Conservation (phyloP, 2,113 vertebrate species). For the Acanthochromis polyacanthus region DNA sequence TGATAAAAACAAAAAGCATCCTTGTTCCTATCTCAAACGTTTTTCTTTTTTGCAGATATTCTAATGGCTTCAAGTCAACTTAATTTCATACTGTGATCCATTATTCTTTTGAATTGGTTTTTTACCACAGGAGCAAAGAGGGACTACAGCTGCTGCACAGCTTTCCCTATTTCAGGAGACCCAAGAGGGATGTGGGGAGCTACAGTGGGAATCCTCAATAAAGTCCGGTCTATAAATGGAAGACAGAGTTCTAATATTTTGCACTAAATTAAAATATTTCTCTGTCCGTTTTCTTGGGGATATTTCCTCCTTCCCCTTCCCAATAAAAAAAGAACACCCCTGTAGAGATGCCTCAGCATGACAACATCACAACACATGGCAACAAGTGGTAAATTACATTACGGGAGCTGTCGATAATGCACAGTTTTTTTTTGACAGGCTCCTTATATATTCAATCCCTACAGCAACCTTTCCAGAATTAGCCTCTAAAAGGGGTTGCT, state of each 20-base stretch:
- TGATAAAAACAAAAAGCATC: slow-evolving; percentile 2
- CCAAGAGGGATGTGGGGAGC: slow-evolving; percentile 14
- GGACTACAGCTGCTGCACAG: slow-evolving; percentile 33
- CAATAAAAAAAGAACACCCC: slow-evolving; percentile 37
- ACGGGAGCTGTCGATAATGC: slow-evolving; percentile 67
- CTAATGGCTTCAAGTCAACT: slow-evolving; percentile 43
- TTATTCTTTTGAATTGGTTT: slow-evolving; percentile 56
- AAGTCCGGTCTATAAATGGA: slow-evolving; percentile 42
- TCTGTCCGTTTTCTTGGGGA: slow-evolving; percentile 25
- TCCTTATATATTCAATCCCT: slow-evolving; percentile 41
- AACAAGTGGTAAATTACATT: slow-evolving; percentile 79
- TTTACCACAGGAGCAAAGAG: slow-evolving; percentile 26
- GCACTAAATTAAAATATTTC: slow-evolving; percentile 45
- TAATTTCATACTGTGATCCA: slow-evolving; percentile 22
- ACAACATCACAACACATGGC: slow-evolving; percentile 51
- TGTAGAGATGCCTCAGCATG: slow-evolving; percentile 50
- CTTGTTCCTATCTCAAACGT: slow-evolving; percentile 23
- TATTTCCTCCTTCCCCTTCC: slow-evolving; percentile 24
- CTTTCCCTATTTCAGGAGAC: slow-evolving; percentile 26
- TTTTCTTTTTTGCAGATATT: not conserved
- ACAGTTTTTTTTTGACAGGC: slow-evolving; percentile 52
- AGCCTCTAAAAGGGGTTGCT: slow-evolving; percentile 59
- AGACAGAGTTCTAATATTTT: slow-evolving; percentile 47
- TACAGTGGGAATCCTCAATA: slow-evolving; percentile 11
- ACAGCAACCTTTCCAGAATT: slow-evolving; percentile 61